These are phyloP conservation scores for Lepidochitona cinerea DNA, from an alignment of 2,888 invertebrate species.

Conservation along the genomic window DNA sequence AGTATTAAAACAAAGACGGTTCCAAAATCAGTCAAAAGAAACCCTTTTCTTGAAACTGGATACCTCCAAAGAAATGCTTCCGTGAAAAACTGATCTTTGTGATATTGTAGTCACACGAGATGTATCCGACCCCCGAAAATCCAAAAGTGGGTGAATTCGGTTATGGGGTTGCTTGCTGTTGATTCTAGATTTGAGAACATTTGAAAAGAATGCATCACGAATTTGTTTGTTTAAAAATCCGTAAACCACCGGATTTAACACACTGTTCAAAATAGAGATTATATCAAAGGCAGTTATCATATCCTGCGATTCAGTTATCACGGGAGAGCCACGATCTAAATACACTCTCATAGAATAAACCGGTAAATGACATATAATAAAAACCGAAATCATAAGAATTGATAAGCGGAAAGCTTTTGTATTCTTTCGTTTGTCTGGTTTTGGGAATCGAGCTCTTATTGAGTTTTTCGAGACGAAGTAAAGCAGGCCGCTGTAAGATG, in stretches of 20 bases:
- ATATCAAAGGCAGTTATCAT: background rate
- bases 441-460: no score
- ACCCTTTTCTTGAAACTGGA: no score
- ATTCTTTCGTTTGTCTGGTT: background rate
- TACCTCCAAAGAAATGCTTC: no score
- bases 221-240: background rate
- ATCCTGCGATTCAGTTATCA: background rate
- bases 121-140: no score
- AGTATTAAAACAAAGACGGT: no score
- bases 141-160: no score
- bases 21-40: no score
- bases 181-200: no score
- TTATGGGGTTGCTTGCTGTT: no score
- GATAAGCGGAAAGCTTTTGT: background rate
- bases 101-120: no score
- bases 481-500: background rate
- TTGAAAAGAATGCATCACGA: background rate
- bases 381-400: background rate
- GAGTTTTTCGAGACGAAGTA: background rate
- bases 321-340: background rate
- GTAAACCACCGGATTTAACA: conserved; percentile 4
- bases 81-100: no score
- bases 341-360: background rate
- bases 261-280: background rate
- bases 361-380: background rate